Evolutionary conservation across 92 coral and sea anemone genomes (phyloP).

Genomic region (Zoanthus sansibaricus): DNA sequence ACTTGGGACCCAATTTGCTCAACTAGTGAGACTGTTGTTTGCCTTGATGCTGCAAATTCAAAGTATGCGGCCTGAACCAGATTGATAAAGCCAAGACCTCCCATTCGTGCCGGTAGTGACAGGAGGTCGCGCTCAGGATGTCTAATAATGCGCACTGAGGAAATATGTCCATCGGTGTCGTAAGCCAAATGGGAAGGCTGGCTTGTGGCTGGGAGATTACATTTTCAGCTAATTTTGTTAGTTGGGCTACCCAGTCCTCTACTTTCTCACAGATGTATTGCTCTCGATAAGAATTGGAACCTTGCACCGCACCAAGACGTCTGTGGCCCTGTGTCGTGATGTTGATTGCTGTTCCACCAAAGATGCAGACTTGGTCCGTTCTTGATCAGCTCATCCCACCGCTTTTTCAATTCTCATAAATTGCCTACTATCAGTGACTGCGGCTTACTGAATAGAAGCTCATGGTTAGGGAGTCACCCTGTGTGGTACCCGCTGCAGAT

Average conservation of each 20-base stretch:
- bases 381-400: too few relatives aligned
- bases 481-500: too few relatives aligned
- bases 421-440: too few relatives aligned
- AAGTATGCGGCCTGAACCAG: neutral
- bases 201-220: neutral
- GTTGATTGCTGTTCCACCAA: too few relatives aligned
- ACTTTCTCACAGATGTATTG: neutral
- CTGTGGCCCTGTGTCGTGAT: too few relatives aligned
- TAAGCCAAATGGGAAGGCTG: neutral
- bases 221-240: neutral
- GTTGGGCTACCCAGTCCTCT: too few relatives aligned
- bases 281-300: neutral
- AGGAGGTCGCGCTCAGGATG: neutral
- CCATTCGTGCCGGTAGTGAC: neutral
- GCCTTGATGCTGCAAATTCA: neutral
- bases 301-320: too few relatives aligned
- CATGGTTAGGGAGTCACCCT: too few relatives aligned
- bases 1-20: neutral
- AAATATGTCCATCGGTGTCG: conserved; percentile 6
- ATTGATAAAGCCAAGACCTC: neutral
- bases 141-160: neutral
- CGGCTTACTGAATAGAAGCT: too few relatives aligned
- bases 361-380: too few relatives aligned
- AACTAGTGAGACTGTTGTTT: neutral
- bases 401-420: too few relatives aligned